Conservation (phyloP, 2,113 vertebrate genomes). For the Chlorodrepanis virens region DNA sequence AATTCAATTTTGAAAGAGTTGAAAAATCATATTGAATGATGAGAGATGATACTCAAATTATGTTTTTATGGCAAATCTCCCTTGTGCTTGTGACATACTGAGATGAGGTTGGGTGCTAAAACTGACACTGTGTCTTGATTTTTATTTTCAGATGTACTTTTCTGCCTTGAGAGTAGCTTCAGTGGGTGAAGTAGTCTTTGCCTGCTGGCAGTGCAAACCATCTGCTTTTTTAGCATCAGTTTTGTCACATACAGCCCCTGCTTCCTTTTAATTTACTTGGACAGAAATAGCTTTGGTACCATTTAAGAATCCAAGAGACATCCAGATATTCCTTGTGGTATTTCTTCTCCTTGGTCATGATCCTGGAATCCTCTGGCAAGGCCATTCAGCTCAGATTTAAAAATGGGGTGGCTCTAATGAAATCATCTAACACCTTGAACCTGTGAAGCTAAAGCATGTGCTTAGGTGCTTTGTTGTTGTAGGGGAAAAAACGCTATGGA, state of each 20-base stretch:
- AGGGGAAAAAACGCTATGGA: background rate
- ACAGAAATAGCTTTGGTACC: background rate
- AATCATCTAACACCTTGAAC: background rate
- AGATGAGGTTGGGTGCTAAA: background rate
- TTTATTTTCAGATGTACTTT: conserved; percentile 28
- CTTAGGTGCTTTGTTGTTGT: background rate
- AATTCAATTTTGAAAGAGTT: conserved; percentile 76
- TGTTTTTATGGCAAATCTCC: conserved; percentile 69
- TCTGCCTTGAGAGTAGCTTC: conserved; percentile 7
- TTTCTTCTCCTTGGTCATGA: background rate
- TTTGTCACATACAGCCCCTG: background rate
- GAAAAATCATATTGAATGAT: conserved; percentile 82
- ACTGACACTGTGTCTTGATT: background rate
- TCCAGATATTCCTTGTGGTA: background rate
- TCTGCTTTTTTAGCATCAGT: background rate
- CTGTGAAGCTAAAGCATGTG: background rate
- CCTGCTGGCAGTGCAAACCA: background rate
- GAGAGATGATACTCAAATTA: conserved; percentile 80
- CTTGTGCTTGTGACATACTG: conserved; percentile 20
- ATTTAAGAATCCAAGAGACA: background rate
- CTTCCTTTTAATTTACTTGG: background rate
- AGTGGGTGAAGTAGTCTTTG: background rate
- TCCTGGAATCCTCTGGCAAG: background rate
- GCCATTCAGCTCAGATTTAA: background rate
- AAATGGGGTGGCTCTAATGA: background rate